These are phyloP conservation scores for Cheirogaleus medius DNA, from an alignment of 2,113 vertebrate genomes.

Conservation along the genomic window DNA sequence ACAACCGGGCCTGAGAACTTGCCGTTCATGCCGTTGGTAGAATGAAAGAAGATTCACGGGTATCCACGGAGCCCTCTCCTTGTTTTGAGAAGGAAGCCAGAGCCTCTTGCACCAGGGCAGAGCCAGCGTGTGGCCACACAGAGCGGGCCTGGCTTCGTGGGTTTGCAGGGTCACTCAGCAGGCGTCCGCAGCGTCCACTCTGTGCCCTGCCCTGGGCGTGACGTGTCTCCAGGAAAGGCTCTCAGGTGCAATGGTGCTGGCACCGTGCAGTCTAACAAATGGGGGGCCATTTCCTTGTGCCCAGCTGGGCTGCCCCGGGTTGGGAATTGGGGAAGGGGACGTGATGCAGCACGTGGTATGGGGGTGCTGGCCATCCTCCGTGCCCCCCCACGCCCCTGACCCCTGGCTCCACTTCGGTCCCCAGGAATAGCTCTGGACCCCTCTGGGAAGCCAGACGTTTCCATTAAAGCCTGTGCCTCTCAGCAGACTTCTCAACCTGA, in stretches of 20 bases:
- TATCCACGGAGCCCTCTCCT: background rate
- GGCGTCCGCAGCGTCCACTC: background rate
- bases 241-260: background rate
- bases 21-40: background rate
- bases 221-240: background rate
- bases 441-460: background rate
- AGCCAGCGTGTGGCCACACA: background rate
- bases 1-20: background rate
- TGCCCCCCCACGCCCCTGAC: background rate
- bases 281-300: background rate
- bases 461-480: background rate
- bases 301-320: background rate
- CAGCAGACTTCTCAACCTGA: background rate
- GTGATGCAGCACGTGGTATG: background rate
- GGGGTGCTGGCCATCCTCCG: background rate
- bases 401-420: background rate
- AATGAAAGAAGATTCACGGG: background rate
- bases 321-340: background rate
- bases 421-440: background rate
- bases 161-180: background rate
- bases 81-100: slow-evolving; percentile 27
- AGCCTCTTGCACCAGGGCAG: background rate
- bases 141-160: background rate
- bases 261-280: background rate
- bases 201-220: background rate